Evolutionary conservation across 2,797 vertebrate species (phyloP).

Genomic region (Antrozous pallidus): DNA sequence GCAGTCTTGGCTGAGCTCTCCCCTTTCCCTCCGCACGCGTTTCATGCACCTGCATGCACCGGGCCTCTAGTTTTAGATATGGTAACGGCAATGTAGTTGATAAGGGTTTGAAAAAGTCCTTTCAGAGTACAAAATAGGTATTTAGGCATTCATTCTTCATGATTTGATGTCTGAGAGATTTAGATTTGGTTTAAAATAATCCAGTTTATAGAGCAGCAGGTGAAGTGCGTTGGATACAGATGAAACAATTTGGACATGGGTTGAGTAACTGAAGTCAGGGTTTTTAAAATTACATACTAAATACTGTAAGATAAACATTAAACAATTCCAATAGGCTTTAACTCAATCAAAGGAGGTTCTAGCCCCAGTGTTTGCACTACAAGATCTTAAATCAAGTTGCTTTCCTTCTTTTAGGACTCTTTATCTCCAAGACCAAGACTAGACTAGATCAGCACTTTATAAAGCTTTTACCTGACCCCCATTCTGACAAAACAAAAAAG

Average conservation of each 20-base stretch:
- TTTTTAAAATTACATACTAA: neutral
- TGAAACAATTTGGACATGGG: neutral
- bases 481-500: neutral
- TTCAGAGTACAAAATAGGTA: neutral
- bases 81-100: neutral
- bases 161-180: neutral
- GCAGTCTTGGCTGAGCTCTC: too few species aligned
- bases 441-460: neutral
- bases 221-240: neutral
- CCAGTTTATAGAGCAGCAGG: neutral
- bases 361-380: neutral
- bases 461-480: neutral
- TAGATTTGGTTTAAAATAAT: neutral
- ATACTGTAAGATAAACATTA: neutral
- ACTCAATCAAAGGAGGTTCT: neutral
- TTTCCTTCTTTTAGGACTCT: neutral
- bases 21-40: too few species aligned
- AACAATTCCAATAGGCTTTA: neutral
- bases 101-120: neutral
- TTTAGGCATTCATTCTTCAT: neutral
- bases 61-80: constrained; percentile 23
- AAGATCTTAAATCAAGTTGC: neutral
- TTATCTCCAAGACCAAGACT: neutral
- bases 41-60: too few species aligned
- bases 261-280: neutral